Base-by-base conservation (phyloP, 2,113 vertebrate genomes). In the Mus pahari region DNA sequence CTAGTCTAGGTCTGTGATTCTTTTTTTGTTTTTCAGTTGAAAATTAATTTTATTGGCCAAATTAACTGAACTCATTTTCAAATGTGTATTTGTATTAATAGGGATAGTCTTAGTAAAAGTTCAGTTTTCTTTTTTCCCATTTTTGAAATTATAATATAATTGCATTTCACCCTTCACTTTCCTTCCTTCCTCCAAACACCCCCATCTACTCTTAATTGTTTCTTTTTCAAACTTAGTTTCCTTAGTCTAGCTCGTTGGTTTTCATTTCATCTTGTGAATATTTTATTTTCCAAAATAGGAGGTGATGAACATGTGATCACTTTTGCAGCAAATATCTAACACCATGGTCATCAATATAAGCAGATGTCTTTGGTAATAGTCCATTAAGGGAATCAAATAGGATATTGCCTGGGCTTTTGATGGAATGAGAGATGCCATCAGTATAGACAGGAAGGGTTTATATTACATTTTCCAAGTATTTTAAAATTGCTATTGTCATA, bases 321-420 rank as follows among this genome's bases (percentile, higher is more conserved):
- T 77, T 87, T 33, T 94, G 24, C 55, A 94, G 71, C 74, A 28
- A 66, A 7, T 93, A 75, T 94, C 16, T 90, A 88, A 92, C 28
- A 78, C 33, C 48, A 1, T 91, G 50, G 7, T 81, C 86, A 96
- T 36, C 1, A 60, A 60, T 36, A 94, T 77, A 73, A 77, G 60
- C 89, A 66, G 26, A 71, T 82, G 22, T 91, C 31, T 90, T 96
- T 90, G 48, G 79, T 84, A 95, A 79, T 33, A 88, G 70, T 45
- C 50, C 33, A 93, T 45, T 7, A 91, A 33, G 19, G 90, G 5
- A 96, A 78, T 79, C 60, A 95, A 92, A 89, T 24, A 1, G 31
- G 4, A 55, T 60, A 86, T n/a, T 78, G 74, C 0, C 1, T 92
- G 55, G 79, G 42, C 48, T 92, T 94, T 88, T 48, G 24, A 83